phyloP scores from a whole-genome alignment of 2,797 vertebrate species.

The Brachyrhaphis roseni region DNA sequence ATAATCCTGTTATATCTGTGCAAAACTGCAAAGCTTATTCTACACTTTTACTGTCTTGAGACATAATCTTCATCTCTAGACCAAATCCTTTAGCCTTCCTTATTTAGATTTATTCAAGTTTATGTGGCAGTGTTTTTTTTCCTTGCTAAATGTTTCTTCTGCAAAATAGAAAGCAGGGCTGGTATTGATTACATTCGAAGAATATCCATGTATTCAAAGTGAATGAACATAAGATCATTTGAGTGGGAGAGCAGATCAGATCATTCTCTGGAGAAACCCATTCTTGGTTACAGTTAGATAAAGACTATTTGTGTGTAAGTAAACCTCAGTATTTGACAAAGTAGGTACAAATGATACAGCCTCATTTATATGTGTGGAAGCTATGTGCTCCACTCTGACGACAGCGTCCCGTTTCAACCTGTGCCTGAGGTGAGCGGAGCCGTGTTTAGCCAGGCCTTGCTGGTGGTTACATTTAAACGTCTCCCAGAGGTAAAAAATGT shows the following conservation, averaged over 20 bases:
- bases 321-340: conserved; percentile 32
- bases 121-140: neutral
- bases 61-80: conserved; percentile 13
- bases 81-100: neutral
- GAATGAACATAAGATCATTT: conserved; percentile 34
- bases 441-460: conserved; percentile 28
- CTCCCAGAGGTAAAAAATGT: conserved; percentile 58
- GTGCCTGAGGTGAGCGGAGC: conserved; percentile 32
- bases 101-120: neutral
- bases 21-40: conserved; percentile 34
- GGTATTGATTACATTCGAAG: conserved; percentile 47
- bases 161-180: conserved; percentile 45
- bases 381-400: neutral
- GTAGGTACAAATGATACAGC: conserved; percentile 39
- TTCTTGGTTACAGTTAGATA: conserved; percentile 56
- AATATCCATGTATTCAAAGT: conserved; percentile 23
- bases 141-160: neutral
- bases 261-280: conserved; percentile 48
- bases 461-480: conserved; percentile 49
- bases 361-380: conserved; percentile 25
- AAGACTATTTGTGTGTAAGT: conserved; percentile 58
- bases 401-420: conserved; percentile 28
- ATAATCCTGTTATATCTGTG: conserved; percentile 40
- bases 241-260: conserved; percentile 46
- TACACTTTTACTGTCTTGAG: conserved; percentile 18